These are phyloP conservation scores for Dolichallabes microphthalmus DNA, from an alignment of 2,113 vertebrate species.

Conservation along the genomic window DNA sequence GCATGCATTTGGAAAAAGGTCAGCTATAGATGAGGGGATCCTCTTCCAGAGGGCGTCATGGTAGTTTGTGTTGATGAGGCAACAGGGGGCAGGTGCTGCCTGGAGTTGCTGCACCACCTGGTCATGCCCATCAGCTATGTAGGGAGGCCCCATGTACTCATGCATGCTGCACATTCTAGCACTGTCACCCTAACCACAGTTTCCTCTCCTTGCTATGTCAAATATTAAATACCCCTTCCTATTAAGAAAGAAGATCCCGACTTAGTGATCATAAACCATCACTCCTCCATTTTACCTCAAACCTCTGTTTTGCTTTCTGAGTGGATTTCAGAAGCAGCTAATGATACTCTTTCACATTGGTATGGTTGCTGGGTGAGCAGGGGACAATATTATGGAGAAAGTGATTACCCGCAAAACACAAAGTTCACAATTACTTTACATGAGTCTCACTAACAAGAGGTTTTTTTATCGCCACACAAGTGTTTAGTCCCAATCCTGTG, in stretches of 20 bases:
- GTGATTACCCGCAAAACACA: conserved; percentile 49
- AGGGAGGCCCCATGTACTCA: conserved; percentile 42
- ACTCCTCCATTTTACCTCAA: neutral
- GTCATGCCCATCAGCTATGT: conserved; percentile 38
- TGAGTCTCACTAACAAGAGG: conserved; percentile 15
- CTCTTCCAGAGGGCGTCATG: conserved; percentile 16
- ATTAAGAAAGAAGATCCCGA: conserved; percentile 53
- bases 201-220: conserved; percentile 56
- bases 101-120: conserved; percentile 47
- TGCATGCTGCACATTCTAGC: conserved; percentile 54
- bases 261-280: conserved; percentile 27
- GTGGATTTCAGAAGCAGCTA: neutral
- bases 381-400: conserved; percentile 42
- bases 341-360: conserved; percentile 34
- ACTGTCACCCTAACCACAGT: conserved; percentile 55
- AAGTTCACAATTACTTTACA: conserved; percentile 47
- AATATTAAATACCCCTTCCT: conserved; percentile 58
- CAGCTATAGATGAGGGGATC: conserved; percentile 28
- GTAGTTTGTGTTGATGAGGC: conserved; percentile 52
- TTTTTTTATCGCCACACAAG: too few species aligned
- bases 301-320: neutral
- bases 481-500: too few species aligned
- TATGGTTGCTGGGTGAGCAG: conserved; percentile 16
- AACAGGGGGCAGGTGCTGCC: conserved; percentile 47
- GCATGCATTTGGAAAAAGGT: conserved; percentile 10